Percentiles rank a stretch among this genome's conserved stretches.
Evolutionary conservation across 2,113 vertebrate genomes (phyloP).

Genomic region (Campylorhamphus procurvoides): DNA sequence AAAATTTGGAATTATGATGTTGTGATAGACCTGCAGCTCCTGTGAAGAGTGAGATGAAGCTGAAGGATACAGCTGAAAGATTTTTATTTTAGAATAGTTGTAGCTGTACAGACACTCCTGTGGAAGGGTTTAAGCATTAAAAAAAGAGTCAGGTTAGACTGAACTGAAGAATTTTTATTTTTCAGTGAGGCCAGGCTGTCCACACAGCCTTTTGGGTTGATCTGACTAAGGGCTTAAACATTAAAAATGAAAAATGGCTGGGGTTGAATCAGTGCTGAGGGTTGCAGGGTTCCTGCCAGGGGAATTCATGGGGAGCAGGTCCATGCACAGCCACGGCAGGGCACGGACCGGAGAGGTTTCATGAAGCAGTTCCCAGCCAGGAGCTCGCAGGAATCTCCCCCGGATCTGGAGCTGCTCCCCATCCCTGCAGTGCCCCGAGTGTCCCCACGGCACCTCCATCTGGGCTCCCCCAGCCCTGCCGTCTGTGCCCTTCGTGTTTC

Average conservation of each 20-base stretch:
- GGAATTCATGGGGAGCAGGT: neutral
- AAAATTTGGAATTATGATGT: conserved; percentile 22
- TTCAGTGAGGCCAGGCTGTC: neutral
- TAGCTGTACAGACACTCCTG: neutral
- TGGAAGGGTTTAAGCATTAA: neutral
- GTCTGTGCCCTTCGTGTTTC: rapidly evolving
- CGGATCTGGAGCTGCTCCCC: neutral
- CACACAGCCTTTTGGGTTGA: neutral
- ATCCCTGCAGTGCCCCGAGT: rapidly evolving
- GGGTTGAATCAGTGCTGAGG: neutral
- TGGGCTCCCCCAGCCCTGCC: neutral
- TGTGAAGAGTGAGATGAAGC: neutral
- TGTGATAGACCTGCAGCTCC: neutral
- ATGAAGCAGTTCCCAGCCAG: neutral
- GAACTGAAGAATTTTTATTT: neutral
- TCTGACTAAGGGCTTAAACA: neutral
- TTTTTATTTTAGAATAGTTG: conserved; percentile 6
- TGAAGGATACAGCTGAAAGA: neutral
- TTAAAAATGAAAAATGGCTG: neutral
- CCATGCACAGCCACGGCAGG: rapidly evolving
- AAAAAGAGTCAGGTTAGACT: neutral
- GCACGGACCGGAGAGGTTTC: rapidly evolving
- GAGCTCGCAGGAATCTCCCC: neutral
- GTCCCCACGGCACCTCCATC: neutral
- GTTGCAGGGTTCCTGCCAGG: neutral